Evolutionary conservation across 2,888 invertebrate species (phyloP), one percentile per base, ranked within the genome.

Genomic region (Melinaea marsaeus): DNA sequence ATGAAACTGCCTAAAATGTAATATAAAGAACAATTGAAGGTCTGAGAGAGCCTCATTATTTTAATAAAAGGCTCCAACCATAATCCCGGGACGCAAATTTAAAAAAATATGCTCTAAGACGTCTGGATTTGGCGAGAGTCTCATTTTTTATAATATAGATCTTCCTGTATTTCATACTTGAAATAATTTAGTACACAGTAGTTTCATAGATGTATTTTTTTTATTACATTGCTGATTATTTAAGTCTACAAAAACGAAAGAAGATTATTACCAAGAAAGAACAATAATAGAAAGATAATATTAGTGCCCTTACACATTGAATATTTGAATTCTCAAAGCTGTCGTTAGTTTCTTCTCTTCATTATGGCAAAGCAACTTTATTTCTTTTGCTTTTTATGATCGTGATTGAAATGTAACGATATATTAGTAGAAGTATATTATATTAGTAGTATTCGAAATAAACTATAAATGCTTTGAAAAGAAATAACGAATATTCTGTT

Each of bases 61-160:
- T 57, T 61, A 55, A 63, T 66, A 64, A 63, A 61, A 58, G 57
- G 48, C 54, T 57, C 57, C 55, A 46, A 22, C 58, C 57, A 66
- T 66, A 63, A 66, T 63, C 63, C 61, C 63, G 59, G 22, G 63
- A 66, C 56, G 57, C 48, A 62, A 62, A 61, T 59, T 63, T 6
- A 48, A 48, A 48, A 48, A 46, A 46, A n/a, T 22, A 48, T 48
- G 13, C 22, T 37, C 3, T 6, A 13, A 46, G 46, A 46, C 46
- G 46, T 46, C 13, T 46, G 48, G 48, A 48, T 48, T 48, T 48
- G 48, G 13, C 13, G 48, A 3, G 48, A 48, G 13, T n/a, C 46
- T 46, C 46, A 46, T n/a, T 22, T 46, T n/a, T 46, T 46, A 46
- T n/a, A 48, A n/a, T 48, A 7, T 48, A n/a, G 13, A 22, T 13